phyloP scores from a whole-genome alignment of 2,797 vertebrate genomes.

The Simalia tracyae region DNA sequence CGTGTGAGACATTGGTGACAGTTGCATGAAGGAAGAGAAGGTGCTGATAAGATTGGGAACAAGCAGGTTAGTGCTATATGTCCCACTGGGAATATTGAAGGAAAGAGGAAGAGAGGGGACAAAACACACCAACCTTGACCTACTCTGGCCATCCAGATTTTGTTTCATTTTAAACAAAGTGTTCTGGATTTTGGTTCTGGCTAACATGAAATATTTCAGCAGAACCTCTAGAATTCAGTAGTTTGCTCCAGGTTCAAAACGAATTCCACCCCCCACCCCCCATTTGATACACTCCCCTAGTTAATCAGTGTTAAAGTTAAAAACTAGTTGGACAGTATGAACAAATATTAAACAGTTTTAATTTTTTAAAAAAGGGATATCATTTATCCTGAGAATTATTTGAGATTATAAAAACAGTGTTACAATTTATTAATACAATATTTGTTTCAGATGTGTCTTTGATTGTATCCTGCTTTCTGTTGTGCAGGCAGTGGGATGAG shows the following conservation, averaged over 20 bases:
- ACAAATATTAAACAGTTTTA: not conserved
- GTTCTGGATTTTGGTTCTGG: not conserved
- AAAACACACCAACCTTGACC: not conserved
- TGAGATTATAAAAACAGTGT: not conserved
- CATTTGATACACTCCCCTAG: not conserved
- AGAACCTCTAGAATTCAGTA: not conserved
- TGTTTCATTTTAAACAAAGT: not conserved
- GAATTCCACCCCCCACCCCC: not conserved
- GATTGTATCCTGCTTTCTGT: slow-evolving; percentile 29
- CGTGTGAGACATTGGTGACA: not conserved
- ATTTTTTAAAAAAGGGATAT: not conserved
- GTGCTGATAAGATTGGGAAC: not conserved
- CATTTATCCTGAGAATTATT: not conserved
- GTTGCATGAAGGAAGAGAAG: not conserved
- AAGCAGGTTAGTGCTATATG: not conserved
- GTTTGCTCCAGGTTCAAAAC: not conserved
- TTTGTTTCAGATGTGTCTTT: not conserved
- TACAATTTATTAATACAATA: not conserved
- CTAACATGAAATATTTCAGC: not conserved
- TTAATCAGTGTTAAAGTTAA: not conserved
- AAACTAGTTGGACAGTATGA: not conserved
- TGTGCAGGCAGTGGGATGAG: slow-evolving; percentile 94
- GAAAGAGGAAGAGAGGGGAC: not conserved
- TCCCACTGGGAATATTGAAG: not conserved
- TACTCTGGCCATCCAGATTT: not conserved